These are phyloP conservation scores for Glossosoma conforme DNA, from an alignment of 1,140 invertebrate genomes.

Conservation along the genomic window DNA sequence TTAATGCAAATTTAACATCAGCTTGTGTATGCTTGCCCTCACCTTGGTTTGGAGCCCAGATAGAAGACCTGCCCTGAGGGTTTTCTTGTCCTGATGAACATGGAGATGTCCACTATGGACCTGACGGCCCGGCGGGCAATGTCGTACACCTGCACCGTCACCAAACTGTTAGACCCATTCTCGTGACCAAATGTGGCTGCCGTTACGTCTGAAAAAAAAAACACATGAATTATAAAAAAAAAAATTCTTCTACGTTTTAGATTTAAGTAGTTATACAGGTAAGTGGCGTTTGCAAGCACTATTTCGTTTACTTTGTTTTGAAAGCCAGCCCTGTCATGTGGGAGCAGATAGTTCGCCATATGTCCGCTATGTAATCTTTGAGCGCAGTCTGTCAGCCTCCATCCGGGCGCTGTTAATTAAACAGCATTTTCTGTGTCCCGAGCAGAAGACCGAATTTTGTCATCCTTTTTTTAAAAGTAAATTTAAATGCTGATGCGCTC, in stretches of 20 bases:
- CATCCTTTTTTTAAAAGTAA: conserved; percentile 15
- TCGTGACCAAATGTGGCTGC: conserved; percentile 89
- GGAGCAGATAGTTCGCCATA: too few relatives aligned
- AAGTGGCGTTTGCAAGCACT: too few relatives aligned
- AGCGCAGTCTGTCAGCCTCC: too few relatives aligned
- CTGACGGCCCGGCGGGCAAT: conserved; percentile 63
- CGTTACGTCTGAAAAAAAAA: conserved; percentile 65
- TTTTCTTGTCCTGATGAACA: conserved; percentile 86
- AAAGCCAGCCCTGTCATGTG: too few relatives aligned
- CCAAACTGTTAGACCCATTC: conserved; percentile 63
- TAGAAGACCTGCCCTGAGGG: conserved; percentile 82
- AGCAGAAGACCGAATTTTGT: too few relatives aligned
- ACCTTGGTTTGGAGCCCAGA: conserved; percentile 65
- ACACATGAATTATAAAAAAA: conserved; percentile 5
- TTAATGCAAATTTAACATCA: too few relatives aligned
- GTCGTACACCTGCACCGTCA: conserved; percentile 68
- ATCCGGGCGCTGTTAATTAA: too few relatives aligned
- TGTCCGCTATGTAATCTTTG: too few relatives aligned
- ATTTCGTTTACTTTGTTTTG: too few relatives aligned
- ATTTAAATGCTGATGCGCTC: conserved; percentile 8
- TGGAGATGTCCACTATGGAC: conserved; percentile 81
- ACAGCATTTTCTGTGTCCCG: too few relatives aligned
- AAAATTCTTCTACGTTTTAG: background rate
- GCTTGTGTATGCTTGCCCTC: too few relatives aligned
- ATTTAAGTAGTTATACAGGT: background rate